Conservation (phyloP, 2,797 vertebrate genomes). For the Hydrolagus colliei region DNA sequence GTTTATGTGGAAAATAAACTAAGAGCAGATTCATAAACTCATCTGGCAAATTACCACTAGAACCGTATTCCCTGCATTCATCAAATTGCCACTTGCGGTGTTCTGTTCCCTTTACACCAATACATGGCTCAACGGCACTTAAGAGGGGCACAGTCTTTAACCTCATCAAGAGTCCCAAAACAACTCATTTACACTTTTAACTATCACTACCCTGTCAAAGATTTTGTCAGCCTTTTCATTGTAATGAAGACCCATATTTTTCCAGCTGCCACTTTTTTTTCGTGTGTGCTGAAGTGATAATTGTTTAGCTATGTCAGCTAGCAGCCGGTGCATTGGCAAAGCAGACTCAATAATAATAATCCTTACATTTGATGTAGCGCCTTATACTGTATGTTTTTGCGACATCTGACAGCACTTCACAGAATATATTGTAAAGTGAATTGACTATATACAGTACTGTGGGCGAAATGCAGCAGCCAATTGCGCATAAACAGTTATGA, state of each 20-base stretch:
- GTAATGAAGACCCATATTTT: constrained; percentile 35
- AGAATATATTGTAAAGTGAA: no score
- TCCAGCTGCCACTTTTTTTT: constrained; percentile 38
- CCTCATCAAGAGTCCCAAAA: constrained; percentile 8
- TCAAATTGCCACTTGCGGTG: neutral
- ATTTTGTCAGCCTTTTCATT: constrained; percentile 33
- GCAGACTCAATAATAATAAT: neutral
- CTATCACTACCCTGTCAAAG: constrained; percentile 28
- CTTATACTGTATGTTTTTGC: no score
- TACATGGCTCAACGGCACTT: constrained; percentile 28
- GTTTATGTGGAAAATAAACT: constrained; percentile 30
- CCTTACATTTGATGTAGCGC: no score
- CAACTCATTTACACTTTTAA: constrained; percentile 28
- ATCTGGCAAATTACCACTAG: neutral
- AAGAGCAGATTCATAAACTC: constrained; percentile 18
- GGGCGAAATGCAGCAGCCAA: no score
- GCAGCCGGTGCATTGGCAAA: constrained; percentile 26
- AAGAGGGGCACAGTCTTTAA: constrained; percentile 36
- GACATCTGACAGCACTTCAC: no score
- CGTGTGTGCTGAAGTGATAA: constrained; percentile 28
- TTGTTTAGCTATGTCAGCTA: constrained; percentile 36
- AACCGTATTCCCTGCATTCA: constrained; percentile 8
- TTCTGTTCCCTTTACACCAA: constrained; percentile 31
- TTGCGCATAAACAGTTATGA: no score
- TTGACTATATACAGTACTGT: no score